A percentile compares a stretch with the other conserved stretches of the same genome.
These are phyloP conservation scores for Pyrgus malvae DNA, from an alignment of 2,888 invertebrate species.

Conservation along the genomic window DNA sequence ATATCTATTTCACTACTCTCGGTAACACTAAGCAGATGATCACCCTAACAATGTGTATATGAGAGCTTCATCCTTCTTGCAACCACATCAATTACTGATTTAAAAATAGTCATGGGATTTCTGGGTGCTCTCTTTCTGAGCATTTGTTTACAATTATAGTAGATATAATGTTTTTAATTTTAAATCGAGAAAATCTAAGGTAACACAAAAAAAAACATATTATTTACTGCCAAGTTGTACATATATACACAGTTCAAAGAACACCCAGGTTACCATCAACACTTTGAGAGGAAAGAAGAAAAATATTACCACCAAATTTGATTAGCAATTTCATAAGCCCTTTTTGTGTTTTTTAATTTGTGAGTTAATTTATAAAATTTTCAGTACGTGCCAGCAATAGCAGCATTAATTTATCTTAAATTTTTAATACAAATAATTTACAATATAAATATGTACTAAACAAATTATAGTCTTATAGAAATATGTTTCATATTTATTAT, in stretches of 20 bases:
- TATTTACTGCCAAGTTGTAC: not conserved
- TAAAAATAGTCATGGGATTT: conserved; percentile 18
- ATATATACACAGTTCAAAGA: no score
- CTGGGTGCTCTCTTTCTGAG: conserved; percentile 11
- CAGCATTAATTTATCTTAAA: conserved; percentile 17
- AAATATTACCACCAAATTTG: conserved; percentile 3
- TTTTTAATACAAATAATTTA: conserved; percentile 25
- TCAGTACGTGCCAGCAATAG: conserved; percentile 18
- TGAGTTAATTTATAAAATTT: conserved; percentile 19
- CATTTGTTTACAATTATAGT: no score
- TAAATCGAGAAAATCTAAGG: not conserved
- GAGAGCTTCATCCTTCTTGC: conserved; percentile 58
- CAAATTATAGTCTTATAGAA: conserved; percentile 15
- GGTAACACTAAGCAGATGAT: conserved; percentile 47
- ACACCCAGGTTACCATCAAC: conserved; percentile 37
- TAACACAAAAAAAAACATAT: not conserved
- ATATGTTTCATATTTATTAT: conserved; percentile 12
- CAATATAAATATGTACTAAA: conserved; percentile 25
- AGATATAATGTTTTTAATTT: no score
- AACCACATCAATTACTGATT: conserved; percentile 43
- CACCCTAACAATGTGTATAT: conserved; percentile 53
- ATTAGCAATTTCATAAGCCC: conserved; percentile 22
- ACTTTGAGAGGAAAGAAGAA: not conserved
- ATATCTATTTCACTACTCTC: conserved; percentile 6
- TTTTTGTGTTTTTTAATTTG: conserved; percentile 22